phyloP scores from a whole-genome alignment of 2,113 vertebrate genomes.

The Heliornis fulica region DNA sequence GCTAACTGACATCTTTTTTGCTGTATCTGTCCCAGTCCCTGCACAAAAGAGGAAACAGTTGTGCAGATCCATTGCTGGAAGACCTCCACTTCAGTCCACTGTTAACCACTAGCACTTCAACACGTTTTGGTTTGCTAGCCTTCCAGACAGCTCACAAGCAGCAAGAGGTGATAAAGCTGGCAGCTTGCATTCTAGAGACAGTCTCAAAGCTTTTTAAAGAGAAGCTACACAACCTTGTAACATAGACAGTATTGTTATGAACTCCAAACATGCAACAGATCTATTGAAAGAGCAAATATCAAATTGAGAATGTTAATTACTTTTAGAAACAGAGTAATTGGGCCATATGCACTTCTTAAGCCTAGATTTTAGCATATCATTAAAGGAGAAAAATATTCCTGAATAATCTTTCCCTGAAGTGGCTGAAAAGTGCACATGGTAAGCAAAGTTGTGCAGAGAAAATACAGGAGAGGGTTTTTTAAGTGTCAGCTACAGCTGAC shows the following conservation, averaged over 20 bases:
- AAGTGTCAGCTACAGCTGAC: neutral
- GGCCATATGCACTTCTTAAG: neutral
- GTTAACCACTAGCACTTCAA: neutral
- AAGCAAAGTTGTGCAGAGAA: neutral
- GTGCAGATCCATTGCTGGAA: neutral
- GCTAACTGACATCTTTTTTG: neutral
- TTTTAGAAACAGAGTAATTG: neutral
- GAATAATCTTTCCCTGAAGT: neutral
- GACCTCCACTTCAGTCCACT: neutral
- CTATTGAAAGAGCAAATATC: neutral
- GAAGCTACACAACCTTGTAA: neutral
- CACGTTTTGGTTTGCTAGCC: neutral
- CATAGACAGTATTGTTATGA: rapidly evolving
- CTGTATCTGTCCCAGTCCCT: neutral
- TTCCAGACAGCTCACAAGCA: neutral
- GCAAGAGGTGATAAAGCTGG: neutral
- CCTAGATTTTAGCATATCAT: neutral
- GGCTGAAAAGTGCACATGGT: neutral
- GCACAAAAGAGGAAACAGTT: neutral
- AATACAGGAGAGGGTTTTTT: neutral
- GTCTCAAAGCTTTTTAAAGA: neutral
- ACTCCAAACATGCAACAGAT: rapidly evolving
- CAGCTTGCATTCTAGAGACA: neutral
- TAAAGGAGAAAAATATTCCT: neutral
- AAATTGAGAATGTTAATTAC: neutral